A percentile compares a stretch with the other conserved stretches of the same genome.
These are phyloP conservation scores for Spodoptera exigua DNA, from an alignment of 2,888 invertebrate species.

Conservation along the genomic window DNA sequence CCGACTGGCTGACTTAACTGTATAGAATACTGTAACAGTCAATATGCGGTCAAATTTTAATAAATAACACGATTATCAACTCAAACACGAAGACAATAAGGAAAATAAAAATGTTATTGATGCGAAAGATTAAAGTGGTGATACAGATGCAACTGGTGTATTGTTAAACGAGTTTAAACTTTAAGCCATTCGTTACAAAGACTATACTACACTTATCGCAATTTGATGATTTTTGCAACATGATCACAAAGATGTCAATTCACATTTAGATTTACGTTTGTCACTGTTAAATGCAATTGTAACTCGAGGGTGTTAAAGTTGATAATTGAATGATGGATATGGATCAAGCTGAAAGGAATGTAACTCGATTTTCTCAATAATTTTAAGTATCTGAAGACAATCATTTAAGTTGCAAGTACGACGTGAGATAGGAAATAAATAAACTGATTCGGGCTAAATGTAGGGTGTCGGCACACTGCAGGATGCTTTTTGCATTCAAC, in stretches of 20 bases:
- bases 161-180: slow-evolving; percentile 42
- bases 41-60: slow-evolving; percentile 35
- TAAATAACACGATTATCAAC: slow-evolving; percentile 42
- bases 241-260: slow-evolving; percentile 57
- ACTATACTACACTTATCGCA: slow-evolving; percentile 21
- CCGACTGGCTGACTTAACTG: slow-evolving; percentile 73
- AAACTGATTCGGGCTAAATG: slow-evolving; percentile 33
- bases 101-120: slow-evolving; percentile 21
- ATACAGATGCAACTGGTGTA: slow-evolving; percentile 39
- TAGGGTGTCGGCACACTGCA: slow-evolving; percentile 39
- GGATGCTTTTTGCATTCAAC: slow-evolving; percentile 42
- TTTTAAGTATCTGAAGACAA: slow-evolving; percentile 60
- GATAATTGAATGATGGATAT: slow-evolving; percentile 40
- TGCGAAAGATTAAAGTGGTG: slow-evolving; percentile 24
- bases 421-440: slow-evolving; percentile 55
- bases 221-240: slow-evolving; percentile 49
- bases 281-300: slow-evolving; percentile 41
- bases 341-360: slow-evolving; percentile 47
- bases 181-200: slow-evolving; percentile 27
- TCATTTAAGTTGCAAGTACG: slow-evolving; percentile 52
- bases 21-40: slow-evolving; percentile 55
- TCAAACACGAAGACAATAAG: slow-evolving; percentile 38
- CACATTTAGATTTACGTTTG: slow-evolving; percentile 49
- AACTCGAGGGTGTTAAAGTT: slow-evolving; percentile 41
- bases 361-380: slow-evolving; percentile 58